Evolutionary conservation across 2,888 invertebrate species (phyloP), one percentile per base, ranked within the genome.

Genomic region (Apomyelois bistriatella): DNA sequence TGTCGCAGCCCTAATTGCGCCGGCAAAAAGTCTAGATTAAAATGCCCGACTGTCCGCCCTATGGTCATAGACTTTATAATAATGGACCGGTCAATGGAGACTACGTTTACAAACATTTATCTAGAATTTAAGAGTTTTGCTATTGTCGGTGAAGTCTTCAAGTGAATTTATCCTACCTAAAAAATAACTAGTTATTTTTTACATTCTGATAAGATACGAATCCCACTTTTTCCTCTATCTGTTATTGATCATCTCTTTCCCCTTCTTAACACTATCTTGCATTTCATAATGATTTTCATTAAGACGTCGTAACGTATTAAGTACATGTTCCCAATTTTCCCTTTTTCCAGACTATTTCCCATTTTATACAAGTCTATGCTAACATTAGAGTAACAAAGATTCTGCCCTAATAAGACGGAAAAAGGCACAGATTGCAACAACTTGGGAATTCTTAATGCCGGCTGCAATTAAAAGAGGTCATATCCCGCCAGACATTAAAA

Each of bases 1-100:
- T 79, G 80, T 77, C 78, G 74, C 64, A 59, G 32, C 64, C 72
- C 76, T 86, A 83, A 82, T 85, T 85, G 79, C 78, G 67, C 66
- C 60, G 58, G 61, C 74, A 79, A 80, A 80, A 81, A 81, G 75
- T 76, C 77, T 74, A 77, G 79, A 84, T 83, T 82, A 79, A 82
- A 83, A 79, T 73, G 74, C 72, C 73, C 72, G 57, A 58, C 47
- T 48, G 35, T 42, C 53, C 28, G 40, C 36, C 54, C 48, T 42
- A 58, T 49, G 41, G 73, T 61, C 61, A 54, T 57, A 22, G 62
- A 58, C 73, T 62, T 53, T 72, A 64, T 5, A 3, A 16, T 3
- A 13, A 40, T 40, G 16, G 15, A 40, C 40, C 15, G 10, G 40
- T 3, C 13, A 3, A 4, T 32, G 1, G 9, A 32, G 8, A 32